Conservation (phyloP, 2,888 invertebrate species). For the Julus scanicus region DNA sequence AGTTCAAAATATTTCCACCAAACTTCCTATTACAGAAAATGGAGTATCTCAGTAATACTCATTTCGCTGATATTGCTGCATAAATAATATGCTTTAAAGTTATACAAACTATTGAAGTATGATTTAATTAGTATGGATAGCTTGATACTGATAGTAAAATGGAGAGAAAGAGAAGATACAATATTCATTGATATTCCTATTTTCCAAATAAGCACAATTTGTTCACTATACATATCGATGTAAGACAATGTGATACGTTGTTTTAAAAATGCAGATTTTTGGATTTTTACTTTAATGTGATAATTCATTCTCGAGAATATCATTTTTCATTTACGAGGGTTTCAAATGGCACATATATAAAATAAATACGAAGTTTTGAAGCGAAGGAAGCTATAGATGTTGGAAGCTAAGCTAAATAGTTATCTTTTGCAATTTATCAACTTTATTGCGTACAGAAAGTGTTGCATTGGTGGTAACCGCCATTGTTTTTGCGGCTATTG, state of each 20-base stretch:
- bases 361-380: neutral
- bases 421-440: slow-evolving; percentile 17
- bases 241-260: neutral
- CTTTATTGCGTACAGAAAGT: neutral
- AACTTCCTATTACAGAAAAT: too few species aligned
- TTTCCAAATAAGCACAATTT: neutral
- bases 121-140: too few species aligned
- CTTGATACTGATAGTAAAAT: too few species aligned
- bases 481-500: slow-evolving; percentile 1
- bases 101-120: too few species aligned
- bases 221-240: neutral
- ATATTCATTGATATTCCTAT: neutral
- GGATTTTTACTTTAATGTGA: neutral
- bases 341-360: neutral
- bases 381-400: neutral
- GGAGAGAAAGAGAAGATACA: neutral
- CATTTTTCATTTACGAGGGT: neutral
- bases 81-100: too few species aligned
- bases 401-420: neutral
- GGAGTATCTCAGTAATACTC: too few species aligned
- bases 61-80: too few species aligned
- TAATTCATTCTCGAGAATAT: slow-evolving; percentile 15
- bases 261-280: slow-evolving; percentile 19
- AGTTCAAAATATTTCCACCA: too few species aligned
- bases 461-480: neutral